Base-by-base conservation (phyloP, 92 coral and sea anemone species). In the Muricea muricata region DNA sequence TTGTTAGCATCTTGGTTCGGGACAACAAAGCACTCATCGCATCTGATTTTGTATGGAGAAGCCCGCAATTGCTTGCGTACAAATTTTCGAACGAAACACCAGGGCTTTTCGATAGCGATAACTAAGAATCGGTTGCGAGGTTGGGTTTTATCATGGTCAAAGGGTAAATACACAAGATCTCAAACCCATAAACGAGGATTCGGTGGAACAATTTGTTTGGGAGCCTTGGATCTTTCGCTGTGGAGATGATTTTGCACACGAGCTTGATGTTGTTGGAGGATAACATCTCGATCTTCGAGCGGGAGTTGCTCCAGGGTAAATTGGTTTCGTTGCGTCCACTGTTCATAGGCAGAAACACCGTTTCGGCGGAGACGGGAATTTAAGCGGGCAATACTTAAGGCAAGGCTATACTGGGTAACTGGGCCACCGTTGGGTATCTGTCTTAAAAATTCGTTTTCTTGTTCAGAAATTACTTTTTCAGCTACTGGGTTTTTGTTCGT, bases 271-370 rank as follows among this genome's bases (percentile, higher is more conserved):
- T 87, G 78, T 35, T 48, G 63, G 35, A 4, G 13, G 37, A 87
- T 65, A 61, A 87, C 68, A 32, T 87, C 71, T 23, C 60, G 65
- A 65, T 86, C 86, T 4, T 68, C 1, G 14, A 79, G 17, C n/a
- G 91, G 87, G 4, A 87, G 24, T 50, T 81, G 91, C 35, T 41
- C 41, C 24, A 60, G 35, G 55, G 90, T 45, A 56, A 80, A 87
- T 50, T 87, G 87, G 48, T 41, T 74, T 14, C 87, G 18, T 80
- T 81, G 90, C 13, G 77, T 72, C 87, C 81, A 57, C 29, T 81
- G 73, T 41, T 72, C 83, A 65, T 75, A 47, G 34, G 79, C 78
- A 37, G 78, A 81, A 23, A 87, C 56, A 39, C 78, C 78, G 21
- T 71, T 67, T 24, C 57, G 25, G 77, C 83, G 84, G 14, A 58